Conservation (phyloP, 2,888 invertebrate genomes). For the Drosophila seclusa region DNA sequence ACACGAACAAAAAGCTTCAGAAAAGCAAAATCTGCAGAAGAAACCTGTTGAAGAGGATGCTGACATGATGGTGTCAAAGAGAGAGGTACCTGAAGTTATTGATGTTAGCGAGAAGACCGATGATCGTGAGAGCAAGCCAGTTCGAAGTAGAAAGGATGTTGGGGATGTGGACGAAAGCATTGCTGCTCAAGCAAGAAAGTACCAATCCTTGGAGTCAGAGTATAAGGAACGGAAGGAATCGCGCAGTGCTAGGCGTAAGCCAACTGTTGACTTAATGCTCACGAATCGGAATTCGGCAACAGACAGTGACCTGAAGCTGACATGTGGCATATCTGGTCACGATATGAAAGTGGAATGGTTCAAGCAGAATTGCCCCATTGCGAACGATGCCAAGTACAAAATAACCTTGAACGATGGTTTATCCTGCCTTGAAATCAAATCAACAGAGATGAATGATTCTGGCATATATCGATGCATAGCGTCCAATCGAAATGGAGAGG, state of each 20-base stretch:
- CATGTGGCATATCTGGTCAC: constrained; percentile 90
- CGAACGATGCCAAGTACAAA: constrained; percentile 72
- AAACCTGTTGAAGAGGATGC: background rate
- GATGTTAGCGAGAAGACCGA: constrained; percentile 1
- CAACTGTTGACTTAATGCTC: constrained; percentile 87
- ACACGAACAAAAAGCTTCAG: background rate
- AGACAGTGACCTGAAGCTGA: constrained; percentile 91
- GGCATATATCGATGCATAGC: constrained; percentile 93
- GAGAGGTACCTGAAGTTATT: constrained; percentile 1
- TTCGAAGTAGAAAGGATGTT: background rate
- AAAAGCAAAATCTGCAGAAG: background rate
- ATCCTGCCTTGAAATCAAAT: constrained; percentile 89
- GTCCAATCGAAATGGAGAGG: constrained; percentile 87
- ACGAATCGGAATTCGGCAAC: constrained; percentile 91
- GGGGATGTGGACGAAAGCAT: constrained; percentile 18
- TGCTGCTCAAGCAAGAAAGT: constrained; percentile 20
- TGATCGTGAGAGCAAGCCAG: background rate
- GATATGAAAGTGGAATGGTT: constrained; percentile 90
- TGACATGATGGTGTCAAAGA: background rate
- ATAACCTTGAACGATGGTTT: constrained; percentile 87
- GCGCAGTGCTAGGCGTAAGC: constrained; percentile 78
- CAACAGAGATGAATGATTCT: constrained; percentile 88
- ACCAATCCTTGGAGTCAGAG: constrained; percentile 67
- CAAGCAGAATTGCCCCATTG: constrained; percentile 88
- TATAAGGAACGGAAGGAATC: constrained; percentile 74